Evolutionary conservation across 2,888 invertebrate species (phyloP).

Genomic region (Parelbella ahira): DNA sequence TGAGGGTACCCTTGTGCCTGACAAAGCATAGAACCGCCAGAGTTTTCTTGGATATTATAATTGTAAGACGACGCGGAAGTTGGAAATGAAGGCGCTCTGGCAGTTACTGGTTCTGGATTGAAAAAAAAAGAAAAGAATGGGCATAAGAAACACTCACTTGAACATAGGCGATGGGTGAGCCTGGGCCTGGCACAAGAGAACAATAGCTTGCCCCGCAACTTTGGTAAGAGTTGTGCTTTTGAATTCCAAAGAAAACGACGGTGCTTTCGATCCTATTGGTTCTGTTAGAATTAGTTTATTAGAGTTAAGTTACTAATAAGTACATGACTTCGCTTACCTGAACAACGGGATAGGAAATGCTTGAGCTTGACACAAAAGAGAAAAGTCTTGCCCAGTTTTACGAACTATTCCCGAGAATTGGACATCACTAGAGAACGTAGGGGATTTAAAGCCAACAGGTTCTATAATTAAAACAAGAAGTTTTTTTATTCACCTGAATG

Average conservation of each 20-base stretch:
- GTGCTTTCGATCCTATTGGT: slow-evolving; percentile 82
- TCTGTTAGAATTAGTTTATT: slow-evolving; percentile 59
- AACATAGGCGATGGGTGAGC: slow-evolving; percentile 84
- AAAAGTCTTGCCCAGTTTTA: slow-evolving; percentile 82
- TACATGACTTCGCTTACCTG: slow-evolving; percentile 57
- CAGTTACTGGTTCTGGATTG: slow-evolving; percentile 72
- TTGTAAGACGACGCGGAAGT: slow-evolving; percentile 74
- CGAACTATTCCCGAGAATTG: slow-evolving; percentile 85
- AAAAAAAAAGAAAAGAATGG: slow-evolving; percentile 34
- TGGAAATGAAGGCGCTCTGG: slow-evolving; percentile 73
- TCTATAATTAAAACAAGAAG: slow-evolving; percentile 69
- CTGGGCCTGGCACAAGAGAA: slow-evolving; percentile 85
- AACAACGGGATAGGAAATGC: slow-evolving; percentile 85
- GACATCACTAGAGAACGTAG: slow-evolving; percentile 85
- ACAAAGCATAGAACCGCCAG: slow-evolving; percentile 74
- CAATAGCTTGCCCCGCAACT: slow-evolving; percentile 73
- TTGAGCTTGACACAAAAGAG: slow-evolving; percentile 88
- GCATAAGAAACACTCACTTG: slow-evolving; percentile 77
- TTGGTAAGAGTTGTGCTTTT: slow-evolving; percentile 82
- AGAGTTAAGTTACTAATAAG: slow-evolving; percentile 23
- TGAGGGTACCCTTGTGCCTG: slow-evolving; percentile 82
- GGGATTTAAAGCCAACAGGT: slow-evolving; percentile 86
- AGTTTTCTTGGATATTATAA: slow-evolving; percentile 59
- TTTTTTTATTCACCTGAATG: slow-evolving; percentile 82
- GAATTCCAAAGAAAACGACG: slow-evolving; percentile 77